Percentiles rank a stretch among this genome's conserved stretches.
Evolutionary conservation across 2,888 invertebrate genomes (phyloP).

Genomic region (Eupithecia subfuscata): DNA sequence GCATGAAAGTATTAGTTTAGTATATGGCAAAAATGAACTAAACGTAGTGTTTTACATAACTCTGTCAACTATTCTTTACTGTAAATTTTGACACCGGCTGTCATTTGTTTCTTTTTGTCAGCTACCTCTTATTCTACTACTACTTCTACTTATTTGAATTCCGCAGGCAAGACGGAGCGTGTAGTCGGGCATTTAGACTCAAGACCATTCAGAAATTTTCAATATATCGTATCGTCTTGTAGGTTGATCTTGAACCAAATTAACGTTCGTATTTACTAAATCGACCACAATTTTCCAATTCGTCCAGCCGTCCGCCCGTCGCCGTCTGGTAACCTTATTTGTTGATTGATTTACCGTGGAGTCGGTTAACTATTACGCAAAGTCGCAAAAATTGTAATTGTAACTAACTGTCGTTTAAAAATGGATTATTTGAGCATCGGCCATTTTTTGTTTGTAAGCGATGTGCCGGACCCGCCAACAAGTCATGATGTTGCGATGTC

Average conservation of each 20-base stretch:
- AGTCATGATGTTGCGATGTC: no score
- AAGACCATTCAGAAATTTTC: not conserved
- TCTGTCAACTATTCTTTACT: not conserved
- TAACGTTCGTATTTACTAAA: constrained; percentile 48
- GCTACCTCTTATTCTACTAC: not conserved
- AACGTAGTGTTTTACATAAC: no score
- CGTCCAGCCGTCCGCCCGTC: constrained; percentile 31
- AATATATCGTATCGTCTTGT: not conserved
- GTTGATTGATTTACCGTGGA: constrained; percentile 37
- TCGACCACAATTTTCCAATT: constrained; percentile 72
- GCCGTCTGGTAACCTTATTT: constrained; percentile 33
- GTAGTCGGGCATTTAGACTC: not conserved
- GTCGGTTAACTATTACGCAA: constrained; percentile 28
- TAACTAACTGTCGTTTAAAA: constrained; percentile 9
- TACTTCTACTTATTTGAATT: no score
- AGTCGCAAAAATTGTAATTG: constrained; percentile 26
- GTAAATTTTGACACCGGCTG: not conserved
- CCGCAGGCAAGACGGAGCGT: no score
- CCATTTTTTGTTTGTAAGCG: not conserved
- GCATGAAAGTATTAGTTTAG: no score
- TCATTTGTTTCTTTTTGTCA: not conserved
- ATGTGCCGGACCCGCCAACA: no score
- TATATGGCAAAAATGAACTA: no score
- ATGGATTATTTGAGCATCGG: not conserved
- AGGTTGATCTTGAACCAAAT: constrained; percentile 26